Base-by-base conservation (phyloP, 2,113 vertebrate genomes). In the Malurus elegans region DNA sequence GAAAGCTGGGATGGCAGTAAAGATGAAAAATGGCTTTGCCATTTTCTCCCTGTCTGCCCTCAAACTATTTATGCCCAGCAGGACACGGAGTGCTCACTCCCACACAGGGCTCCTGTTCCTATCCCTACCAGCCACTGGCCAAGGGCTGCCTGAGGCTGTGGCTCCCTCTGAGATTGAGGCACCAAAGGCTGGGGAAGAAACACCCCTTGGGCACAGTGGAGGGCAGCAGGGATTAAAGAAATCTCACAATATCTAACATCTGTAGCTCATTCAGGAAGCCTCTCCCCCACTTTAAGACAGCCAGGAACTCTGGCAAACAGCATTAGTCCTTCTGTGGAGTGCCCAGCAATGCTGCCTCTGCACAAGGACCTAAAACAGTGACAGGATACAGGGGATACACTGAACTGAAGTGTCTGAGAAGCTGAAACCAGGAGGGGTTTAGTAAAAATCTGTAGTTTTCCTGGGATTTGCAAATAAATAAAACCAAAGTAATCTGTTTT, bases 21-120 rank as follows among this genome's bases (percentile, higher is more conserved):
- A 83, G 73, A 73, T 78, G 87, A 86, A 58, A 81, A 96, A 93
- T 2, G 36, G 23, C 31, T 76, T 79, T 86, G 74, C 64, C 69
- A 75, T 86, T 90, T 95, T 91, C 74, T 76, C 32, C 69, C 20
- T 0, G 0, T 53, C 82, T 74, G 75, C 70, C 64, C 84, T 70
- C 69, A 8, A 67, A 34, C 24, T 71, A 19, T 72, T 81, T 67
- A 60, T 57, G 11, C 12, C 73, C 69, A 20, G 38, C 70, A 51
- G 70, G 72, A 89, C 2, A 24, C 60, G 29, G 28, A 65, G 45
- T 5, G 12, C 45, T 18, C 10, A 31, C 60, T 90, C 44, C 71
- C 45, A 51, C 32, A 50, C 11, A 8, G 32, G 5, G 14, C 31
- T 89, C 79, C 74, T 1, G 0, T 4, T 84, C 42, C 53, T 5